Percentiles rank a stretch among this genome's conserved stretches.
Conservation (phyloP, 1,140 invertebrate genomes). For the Meloidogyne exigua region DNA sequence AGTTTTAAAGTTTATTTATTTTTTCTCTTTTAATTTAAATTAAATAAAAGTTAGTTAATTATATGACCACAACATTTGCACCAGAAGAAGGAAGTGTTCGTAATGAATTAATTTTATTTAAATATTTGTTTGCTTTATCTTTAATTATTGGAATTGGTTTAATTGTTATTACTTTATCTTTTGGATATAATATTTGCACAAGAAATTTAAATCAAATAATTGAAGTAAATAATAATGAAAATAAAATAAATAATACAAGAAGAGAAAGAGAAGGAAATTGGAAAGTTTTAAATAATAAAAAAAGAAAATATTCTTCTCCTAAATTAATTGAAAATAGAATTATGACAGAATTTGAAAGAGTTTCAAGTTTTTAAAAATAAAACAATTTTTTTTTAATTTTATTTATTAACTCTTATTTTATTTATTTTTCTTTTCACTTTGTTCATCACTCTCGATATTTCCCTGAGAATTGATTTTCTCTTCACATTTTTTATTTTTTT, state of each 20-base stretch:
- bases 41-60: constrained; percentile 50
- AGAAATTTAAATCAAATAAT: not conserved
- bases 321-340: not conserved
- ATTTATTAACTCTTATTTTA: too few species aligned
- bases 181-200: constrained; percentile 51
- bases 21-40: not conserved
- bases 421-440: too few species aligned
- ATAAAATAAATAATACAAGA: too few species aligned
- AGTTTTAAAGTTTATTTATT: not conserved
- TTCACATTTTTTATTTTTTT: too few species aligned
- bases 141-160: constrained; percentile 47
- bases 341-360: constrained; percentile 1
- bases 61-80: constrained; percentile 62
- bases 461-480: too few species aligned
- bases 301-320: not conserved
- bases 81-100: constrained; percentile 54
- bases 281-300: too few species aligned
- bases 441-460: too few species aligned
- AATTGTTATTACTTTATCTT: constrained; percentile 46
- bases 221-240: not conserved
- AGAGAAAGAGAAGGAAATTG: not conserved
- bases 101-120: constrained; percentile 47
- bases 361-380: not conserved
- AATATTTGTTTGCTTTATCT: constrained; percentile 40
- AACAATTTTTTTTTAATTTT: too few species aligned